Percentiles rank a stretch among this genome's conserved stretches.
Evolutionary conservation across 1,140 invertebrate species (phyloP).

Genomic region (Pseudomyrmex dendroicus): DNA sequence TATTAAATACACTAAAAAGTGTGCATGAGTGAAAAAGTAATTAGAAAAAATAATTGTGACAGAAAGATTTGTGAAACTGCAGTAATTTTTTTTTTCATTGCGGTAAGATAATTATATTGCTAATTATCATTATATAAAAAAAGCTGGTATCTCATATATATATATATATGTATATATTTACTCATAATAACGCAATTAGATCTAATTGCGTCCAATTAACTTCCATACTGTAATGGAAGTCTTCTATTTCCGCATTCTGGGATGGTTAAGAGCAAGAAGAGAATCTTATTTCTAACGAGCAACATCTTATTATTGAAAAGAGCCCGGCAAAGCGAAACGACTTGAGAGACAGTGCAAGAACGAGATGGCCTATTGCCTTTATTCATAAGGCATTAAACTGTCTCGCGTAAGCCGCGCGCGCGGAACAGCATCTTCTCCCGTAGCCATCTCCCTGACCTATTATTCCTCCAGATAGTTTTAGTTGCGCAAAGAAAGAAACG

Average conservation of each 20-base stretch:
- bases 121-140: not conserved
- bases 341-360: not conserved
- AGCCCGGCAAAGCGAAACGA: not conserved
- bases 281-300: slow-evolving; percentile 11
- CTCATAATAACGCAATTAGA: not conserved
- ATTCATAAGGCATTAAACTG: slow-evolving; percentile 36
- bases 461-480: not conserved
- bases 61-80: not conserved
- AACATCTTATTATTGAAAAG: slow-evolving; percentile 17
- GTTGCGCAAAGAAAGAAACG: not conserved
- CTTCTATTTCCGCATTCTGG: not conserved
- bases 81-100: not conserved
- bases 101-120: not conserved
- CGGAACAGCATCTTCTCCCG: too few relatives aligned
- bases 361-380: slow-evolving; percentile 6
- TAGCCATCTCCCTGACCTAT: not conserved
- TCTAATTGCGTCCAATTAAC: slow-evolving; percentile 1
- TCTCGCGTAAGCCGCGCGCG: not conserved
- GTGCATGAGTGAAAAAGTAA: not conserved
- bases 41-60: not conserved
- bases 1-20: not conserved
- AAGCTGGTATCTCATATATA: not conserved
- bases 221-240: not conserved
- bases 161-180: not conserved
- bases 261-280: not conserved